Percentiles rank a stretch among this genome's conserved stretches.
phyloP scores from a whole-genome alignment of 2,113 vertebrate species.

The Mesitornis unicolor region DNA sequence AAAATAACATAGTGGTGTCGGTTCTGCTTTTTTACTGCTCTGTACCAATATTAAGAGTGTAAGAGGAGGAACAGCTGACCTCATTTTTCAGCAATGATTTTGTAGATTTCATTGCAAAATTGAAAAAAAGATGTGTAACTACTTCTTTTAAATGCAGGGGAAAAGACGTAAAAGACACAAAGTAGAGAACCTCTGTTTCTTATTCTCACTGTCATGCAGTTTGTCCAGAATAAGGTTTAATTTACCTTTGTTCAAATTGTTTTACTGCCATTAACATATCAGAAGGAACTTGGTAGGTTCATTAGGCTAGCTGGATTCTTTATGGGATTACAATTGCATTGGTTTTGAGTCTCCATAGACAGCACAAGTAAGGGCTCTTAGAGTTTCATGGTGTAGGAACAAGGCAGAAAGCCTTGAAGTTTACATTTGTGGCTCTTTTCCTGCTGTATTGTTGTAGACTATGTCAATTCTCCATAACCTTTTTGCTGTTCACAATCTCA shows the following conservation, averaged over 20 bases:
- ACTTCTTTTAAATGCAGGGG: neutral
- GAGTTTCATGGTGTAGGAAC: neutral
- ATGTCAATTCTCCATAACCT: neutral
- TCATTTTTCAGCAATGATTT: neutral
- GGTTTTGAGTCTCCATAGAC: neutral
- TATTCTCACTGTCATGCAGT: neutral
- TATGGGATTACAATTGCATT: neutral
- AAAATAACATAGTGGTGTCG: neutral
- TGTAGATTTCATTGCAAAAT: neutral
- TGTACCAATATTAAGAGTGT: neutral
- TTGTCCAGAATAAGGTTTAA: neutral
- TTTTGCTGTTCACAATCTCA: neutral
- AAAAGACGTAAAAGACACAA: neutral
- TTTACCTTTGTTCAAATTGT: neutral
- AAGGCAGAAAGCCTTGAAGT: neutral
- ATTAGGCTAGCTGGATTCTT: neutral
- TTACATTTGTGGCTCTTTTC: neutral
- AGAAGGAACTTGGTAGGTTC: neutral
- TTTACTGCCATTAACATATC: neutral
- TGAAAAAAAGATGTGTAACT: fast-evolving
- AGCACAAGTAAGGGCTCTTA: neutral
- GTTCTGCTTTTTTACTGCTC: neutral
- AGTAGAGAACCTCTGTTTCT: too few species aligned
- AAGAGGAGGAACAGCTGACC: neutral
- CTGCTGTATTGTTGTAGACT: neutral